These are phyloP conservation scores for Echinometra lucunter DNA, from an alignment of 53 echinoderm and acorn worm species.

Conservation along the genomic window DNA sequence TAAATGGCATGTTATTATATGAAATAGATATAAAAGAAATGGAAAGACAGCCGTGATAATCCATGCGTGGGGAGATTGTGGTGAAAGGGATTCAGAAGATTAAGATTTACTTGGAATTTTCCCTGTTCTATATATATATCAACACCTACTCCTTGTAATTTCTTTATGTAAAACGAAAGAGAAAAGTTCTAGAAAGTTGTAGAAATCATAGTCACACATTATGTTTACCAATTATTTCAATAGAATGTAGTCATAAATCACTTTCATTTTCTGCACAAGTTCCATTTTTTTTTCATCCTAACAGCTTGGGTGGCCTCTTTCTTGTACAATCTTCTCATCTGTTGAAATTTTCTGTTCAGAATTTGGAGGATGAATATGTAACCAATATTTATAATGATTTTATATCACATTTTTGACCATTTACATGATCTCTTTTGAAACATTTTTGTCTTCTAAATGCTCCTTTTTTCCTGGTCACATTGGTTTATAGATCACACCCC, in stretches of 20 bases:
- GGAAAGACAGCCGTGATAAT: not conserved
- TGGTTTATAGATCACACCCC: not conserved
- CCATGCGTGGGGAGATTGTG: not conserved
- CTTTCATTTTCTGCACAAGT: constrained; percentile 6
- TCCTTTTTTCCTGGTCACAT: not conserved
- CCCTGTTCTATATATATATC: not conserved
- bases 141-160: not conserved
- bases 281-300: not conserved
- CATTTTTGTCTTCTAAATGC: not conserved
- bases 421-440: not conserved
- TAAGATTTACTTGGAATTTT: not conserved
- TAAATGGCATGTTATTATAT: not conserved
- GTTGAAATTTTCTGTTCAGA: not conserved
- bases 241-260: not conserved
- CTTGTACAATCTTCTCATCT: not conserved
- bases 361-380: not conserved
- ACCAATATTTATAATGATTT: not conserved
- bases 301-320: not conserved
- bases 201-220: not conserved
- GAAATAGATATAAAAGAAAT: not conserved
- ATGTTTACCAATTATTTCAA: constrained; percentile 14
- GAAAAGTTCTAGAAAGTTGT: not conserved
- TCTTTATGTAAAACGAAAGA: too few species aligned
- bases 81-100: not conserved
- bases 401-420: not conserved